A percentile compares a stretch with the other conserved stretches of the same genome.
These are phyloP conservation scores for Pseudochirops cupreus DNA, from an alignment of 2,797 vertebrate genomes.

Conservation along the genomic window DNA sequence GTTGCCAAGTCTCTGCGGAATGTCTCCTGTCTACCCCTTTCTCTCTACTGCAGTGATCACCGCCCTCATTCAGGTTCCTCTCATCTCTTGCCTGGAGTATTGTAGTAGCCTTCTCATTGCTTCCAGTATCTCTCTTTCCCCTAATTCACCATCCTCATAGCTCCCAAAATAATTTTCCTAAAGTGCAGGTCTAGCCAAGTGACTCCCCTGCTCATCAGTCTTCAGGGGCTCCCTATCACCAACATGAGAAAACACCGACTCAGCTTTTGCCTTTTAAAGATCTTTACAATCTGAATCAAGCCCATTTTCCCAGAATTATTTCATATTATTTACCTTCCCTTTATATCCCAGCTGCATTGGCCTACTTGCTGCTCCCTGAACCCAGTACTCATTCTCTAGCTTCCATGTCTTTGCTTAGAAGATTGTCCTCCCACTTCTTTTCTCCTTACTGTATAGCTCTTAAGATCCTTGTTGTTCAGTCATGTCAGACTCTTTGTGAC, in stretches of 20 bases:
- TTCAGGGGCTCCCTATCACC: neutral
- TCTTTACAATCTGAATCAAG: neutral
- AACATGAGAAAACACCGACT: neutral
- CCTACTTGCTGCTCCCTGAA: neutral
- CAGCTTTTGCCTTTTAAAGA: neutral
- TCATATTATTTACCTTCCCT: neutral
- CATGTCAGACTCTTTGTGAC: neutral
- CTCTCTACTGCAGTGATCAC: neutral
- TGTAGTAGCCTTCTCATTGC: neutral
- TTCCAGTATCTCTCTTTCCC: neutral
- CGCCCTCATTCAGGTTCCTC: neutral
- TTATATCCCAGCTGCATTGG: neutral
- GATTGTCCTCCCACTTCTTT: neutral
- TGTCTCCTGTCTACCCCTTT: neutral
- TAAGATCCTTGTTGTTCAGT: neutral
- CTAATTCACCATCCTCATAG: no score
- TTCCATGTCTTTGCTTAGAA: neutral
- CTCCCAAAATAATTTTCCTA: neutral
- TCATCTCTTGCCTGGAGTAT: neutral
- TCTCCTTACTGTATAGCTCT: neutral
- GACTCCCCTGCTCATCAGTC: neutral
- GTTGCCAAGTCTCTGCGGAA: neutral
- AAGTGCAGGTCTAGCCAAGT: neutral
- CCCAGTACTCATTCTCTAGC: neutral
- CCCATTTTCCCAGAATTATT: neutral